Base-by-base conservation (phyloP, 2,888 invertebrate genomes). In the Drosophila nr. fundita region DNA sequence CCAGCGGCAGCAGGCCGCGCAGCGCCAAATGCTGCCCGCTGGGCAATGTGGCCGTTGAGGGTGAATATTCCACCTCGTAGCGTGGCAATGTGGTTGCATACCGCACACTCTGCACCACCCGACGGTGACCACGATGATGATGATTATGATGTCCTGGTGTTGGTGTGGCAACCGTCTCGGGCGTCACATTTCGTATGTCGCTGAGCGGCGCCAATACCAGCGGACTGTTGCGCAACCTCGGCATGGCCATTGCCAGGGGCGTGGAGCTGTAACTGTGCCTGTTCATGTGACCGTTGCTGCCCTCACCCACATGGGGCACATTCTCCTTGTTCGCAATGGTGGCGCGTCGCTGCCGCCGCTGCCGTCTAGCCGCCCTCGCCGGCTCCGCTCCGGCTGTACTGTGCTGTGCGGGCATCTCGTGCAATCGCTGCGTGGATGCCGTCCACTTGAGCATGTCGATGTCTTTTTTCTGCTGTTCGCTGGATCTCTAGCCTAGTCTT, bases 1-100 rank as follows among this genome's bases (percentile, higher is more conserved):
- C 93, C 4, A 92, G 81, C 0, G 92, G 85, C 27, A 90, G 49
- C 18, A 93, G 76, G 0, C 92, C 93, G 4, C 93, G 83, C 63
- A 92, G 59, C 4, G 93, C 93, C 73, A 92, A 66, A 8, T 90
- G 87, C 65, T 92, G 92, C 0, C 92, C 92, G 1, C 84, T 80
- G 1, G 91, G 87, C 53, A 93, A 58, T 0, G 57, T 13, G 8
- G 42, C 63, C 0, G 82, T 70, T 64, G 82, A 92, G 18, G 93
- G 93, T 1, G 93, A 93, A 65, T 93, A 93, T 63, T 93, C 93
- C 78, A 92, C 93, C 63, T 91, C 90, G 55, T 91, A 92, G 60
- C 90, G 91, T 4, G 93, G 93, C 79, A 93, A 69, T 6, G 93
- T 93, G 13, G 91, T 82, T 15, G 93, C 93, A 75, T 92, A 93